Evolutionary conservation across 2,888 invertebrate genomes (phyloP), one percentile per base, ranked within the genome.

Genomic region (Heterodera filipjevi): DNA sequence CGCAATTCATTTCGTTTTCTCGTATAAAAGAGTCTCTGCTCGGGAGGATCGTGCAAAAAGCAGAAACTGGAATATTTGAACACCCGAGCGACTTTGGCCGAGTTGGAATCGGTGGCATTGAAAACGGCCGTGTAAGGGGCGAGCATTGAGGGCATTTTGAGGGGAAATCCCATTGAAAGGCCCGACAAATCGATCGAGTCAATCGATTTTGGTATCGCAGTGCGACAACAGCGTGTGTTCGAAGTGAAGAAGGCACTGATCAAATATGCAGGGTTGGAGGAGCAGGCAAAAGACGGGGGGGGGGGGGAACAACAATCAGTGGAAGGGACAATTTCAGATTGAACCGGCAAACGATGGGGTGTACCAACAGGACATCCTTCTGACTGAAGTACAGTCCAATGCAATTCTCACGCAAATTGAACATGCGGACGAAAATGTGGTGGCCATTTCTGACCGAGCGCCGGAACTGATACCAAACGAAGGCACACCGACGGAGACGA

Each of bases 221-320:
- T 83, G 74, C 77, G 85, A 73, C 82, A 88, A 64, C 84, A 84
- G 16, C 80, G 87, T 78, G 86, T 86, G 12, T 82, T 85, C 49
- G 87, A 88, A 77, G 77, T 88, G 33, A 88, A 88, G 78, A 83
- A 87, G 77, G 86, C 86, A 5, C 79, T 88, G 6, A 44, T 88
- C 22, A 86, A 86, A 46, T 82, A 85, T 53, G 87, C 87, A 16
- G 86, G 87, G 44, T 70, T 88, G 16, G 80, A 71, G n/a, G 77
- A 33, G 27, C 71, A 83, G 46, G 85, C 32, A 53, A 59, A 27
- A 19, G 27, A 32, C 27, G 35, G 27, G 39, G n/a, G 33, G 27
- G 0, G 22, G 39, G n/a, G 6, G 8, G 19, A n/a, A 68, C 39
- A 68, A 33, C 68, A 35, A 19, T 0, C n/a, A 14, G 39, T 14